Evolutionary conservation across 2,888 invertebrate species (phyloP).

Genomic region (Osmoderma eremita): DNA sequence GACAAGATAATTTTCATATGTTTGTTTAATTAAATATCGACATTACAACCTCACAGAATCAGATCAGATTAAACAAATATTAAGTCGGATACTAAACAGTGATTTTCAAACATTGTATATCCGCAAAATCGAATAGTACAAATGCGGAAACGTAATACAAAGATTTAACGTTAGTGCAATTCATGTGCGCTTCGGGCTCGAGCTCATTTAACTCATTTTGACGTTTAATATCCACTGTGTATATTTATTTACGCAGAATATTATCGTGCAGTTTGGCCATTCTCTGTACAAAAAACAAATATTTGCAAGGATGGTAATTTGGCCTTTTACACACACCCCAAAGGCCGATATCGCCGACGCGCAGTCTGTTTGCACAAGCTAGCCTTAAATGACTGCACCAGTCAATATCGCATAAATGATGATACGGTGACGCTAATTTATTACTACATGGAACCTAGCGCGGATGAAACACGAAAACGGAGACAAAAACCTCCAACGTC

Average conservation of each 20-base stretch:
- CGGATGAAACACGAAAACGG: constrained; percentile 16
- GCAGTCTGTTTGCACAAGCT: constrained; percentile 48
- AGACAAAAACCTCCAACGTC: constrained; percentile 4
- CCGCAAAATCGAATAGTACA: background rate
- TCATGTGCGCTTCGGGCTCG: constrained; percentile 3
- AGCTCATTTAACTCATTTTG: constrained; percentile 37
- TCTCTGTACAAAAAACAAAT: constrained; percentile 49
- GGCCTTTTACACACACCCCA: constrained; percentile 48
- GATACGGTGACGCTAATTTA: constrained; percentile 36
- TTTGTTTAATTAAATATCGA: no score
- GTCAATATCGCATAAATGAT: constrained; percentile 41
- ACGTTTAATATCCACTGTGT: constrained; percentile 42
- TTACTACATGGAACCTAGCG: constrained; percentile 22
- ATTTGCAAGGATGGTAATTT: constrained; percentile 50
- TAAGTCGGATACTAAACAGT: no score
- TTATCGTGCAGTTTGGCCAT: constrained; percentile 44
- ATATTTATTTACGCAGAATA: constrained; percentile 44
- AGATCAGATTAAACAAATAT: no score
- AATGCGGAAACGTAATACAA: constrained; percentile 7
- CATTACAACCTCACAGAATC: no score
- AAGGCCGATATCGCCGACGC: constrained; percentile 49
- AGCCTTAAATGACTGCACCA: constrained; percentile 46
- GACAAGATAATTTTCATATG: no score
- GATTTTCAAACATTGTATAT: background rate
- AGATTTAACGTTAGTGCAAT: background rate